Percentiles rank a stretch among this genome's conserved stretches.
These are phyloP conservation scores for Heteromyza rotundicornis DNA, from an alignment of 2,888 invertebrate species.

Conservation along the genomic window DNA sequence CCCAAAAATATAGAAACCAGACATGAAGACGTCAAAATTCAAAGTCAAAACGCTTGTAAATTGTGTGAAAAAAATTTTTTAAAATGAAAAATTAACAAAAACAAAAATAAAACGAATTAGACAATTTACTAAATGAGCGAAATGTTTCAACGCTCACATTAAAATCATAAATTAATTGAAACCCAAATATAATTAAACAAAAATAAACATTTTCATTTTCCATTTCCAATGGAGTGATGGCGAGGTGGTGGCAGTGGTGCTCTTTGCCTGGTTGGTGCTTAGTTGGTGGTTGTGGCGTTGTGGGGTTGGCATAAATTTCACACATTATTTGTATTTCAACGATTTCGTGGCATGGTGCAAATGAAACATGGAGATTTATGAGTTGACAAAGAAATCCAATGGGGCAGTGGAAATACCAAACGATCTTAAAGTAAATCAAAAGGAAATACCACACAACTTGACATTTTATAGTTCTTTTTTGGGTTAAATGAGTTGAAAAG, in stretches of 20 bases:
- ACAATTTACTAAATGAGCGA: background rate
- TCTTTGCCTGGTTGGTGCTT: no score
- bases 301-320: background rate
- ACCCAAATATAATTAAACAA: background rate
- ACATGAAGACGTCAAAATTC: conserved; percentile 43
- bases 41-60: conserved; percentile 1
- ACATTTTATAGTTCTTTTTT: no score
- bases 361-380: background rate
- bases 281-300: no score
- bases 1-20: conserved; percentile 44
- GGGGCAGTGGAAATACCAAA: no score
- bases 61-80: background rate
- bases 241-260: no score
- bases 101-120: background rate
- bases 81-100: background rate
- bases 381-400: background rate
- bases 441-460: no score
- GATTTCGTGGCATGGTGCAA: background rate
- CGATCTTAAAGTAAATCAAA: no score
- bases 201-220: background rate
- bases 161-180: background rate
- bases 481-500: no score
- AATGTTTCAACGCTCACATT: background rate
- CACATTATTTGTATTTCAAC: conserved; percentile 2
- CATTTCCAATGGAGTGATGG: no score